A percentile compares a stretch with the other conserved stretches of the same genome.
phyloP scores from a whole-genome alignment of 2,888 invertebrate genomes.

The Aphodius sticticus region DNA sequence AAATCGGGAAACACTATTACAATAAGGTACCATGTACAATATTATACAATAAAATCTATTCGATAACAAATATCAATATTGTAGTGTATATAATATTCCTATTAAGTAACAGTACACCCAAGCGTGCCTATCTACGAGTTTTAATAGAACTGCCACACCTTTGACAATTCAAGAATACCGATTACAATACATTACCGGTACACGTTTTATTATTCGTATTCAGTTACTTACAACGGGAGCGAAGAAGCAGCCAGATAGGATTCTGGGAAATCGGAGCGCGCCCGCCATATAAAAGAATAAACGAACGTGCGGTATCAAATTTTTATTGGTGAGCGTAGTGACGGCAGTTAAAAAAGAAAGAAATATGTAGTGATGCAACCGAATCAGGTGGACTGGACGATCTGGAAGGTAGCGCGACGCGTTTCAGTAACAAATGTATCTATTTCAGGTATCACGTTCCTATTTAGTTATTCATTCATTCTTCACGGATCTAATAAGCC shows the following conservation, averaged over 20 bases:
- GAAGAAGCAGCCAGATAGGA: neutral
- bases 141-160: neutral
- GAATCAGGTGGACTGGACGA: neutral
- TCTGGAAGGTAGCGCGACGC: conserved; percentile 18
- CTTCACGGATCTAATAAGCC: conserved; percentile 36
- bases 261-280: neutral
- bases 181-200: neutral
- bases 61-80: neutral
- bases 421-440: conserved; percentile 27
- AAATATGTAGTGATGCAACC: neutral
- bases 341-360: neutral
- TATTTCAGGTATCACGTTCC: conserved; percentile 14
- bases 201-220: neutral
- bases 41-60: no score
- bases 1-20: no score
- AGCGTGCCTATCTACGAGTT: neutral
- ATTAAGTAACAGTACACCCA: neutral
- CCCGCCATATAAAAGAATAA: neutral
- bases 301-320: neutral
- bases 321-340: neutral
- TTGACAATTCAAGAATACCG: neutral
- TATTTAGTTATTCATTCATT: conserved; percentile 31
- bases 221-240: neutral
- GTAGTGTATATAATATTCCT: neutral
- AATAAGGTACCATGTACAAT: no score